Percentiles rank a stretch among this genome's conserved stretches.
Evolutionary conservation across 2,113 vertebrate species (phyloP).

Genomic region (Burhinus oedicnemus): DNA sequence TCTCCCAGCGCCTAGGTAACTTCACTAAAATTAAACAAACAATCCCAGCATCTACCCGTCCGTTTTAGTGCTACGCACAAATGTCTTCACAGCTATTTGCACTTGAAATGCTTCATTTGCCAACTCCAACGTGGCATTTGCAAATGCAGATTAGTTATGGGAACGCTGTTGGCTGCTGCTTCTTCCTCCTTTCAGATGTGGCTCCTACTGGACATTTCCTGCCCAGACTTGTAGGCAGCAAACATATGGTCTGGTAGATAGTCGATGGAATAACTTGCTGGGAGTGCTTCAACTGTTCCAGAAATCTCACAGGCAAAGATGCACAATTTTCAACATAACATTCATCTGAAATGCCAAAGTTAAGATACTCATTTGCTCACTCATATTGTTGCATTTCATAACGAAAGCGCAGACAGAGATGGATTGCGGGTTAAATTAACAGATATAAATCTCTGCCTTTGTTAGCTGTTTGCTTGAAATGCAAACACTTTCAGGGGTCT

Average conservation of each 20-base stretch:
- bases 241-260: slow-evolving; percentile 47
- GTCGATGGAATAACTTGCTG: slow-evolving; percentile 45
- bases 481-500: slow-evolving; percentile 10
- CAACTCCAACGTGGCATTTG: slow-evolving; percentile 41
- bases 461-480: slow-evolving; percentile 51
- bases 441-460: slow-evolving; percentile 59
- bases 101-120: slow-evolving; percentile 49
- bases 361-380: slow-evolving; percentile 59
- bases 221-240: slow-evolving; percentile 55
- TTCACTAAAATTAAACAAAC: background rate
- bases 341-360: slow-evolving; percentile 63
- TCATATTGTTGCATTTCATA: slow-evolving; percentile 35
- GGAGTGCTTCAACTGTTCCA: slow-evolving; percentile 25
- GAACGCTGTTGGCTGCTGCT: slow-evolving; percentile 25
- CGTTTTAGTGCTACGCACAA: background rate
- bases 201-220: slow-evolving; percentile 45
- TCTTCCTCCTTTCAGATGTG: slow-evolving; percentile 35
- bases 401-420: background rate
- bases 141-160: slow-evolving; percentile 56
- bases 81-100: slow-evolving; percentile 49
- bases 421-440: slow-evolving; percentile 55
- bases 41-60: background rate
- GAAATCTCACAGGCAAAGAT: slow-evolving; percentile 50
- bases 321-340: background rate
- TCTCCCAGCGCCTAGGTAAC: background rate